phyloP scores from a whole-genome alignment of 2,797 vertebrate genomes.

The Notamacropus eugenii region DNA sequence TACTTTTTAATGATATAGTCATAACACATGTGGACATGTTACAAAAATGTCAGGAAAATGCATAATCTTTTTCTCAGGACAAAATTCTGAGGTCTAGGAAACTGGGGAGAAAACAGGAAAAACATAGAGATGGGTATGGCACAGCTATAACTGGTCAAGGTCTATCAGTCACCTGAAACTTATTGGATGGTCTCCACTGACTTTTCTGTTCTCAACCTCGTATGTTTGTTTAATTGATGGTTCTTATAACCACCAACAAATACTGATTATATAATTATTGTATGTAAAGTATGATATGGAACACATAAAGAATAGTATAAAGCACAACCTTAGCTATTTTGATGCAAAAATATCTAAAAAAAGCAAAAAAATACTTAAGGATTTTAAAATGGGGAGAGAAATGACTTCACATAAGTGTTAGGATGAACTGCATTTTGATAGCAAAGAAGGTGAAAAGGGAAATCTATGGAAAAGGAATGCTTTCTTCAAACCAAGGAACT shows the following conservation, averaged over 20 bases:
- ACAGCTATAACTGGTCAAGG: background rate
- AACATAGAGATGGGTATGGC: background rate
- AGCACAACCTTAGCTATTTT: background rate
- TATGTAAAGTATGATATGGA: background rate
- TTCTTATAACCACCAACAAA: background rate
- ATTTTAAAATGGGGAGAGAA: background rate
- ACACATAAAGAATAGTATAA: background rate
- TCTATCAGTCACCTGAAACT: background rate
- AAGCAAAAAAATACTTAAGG: background rate
- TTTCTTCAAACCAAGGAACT: background rate
- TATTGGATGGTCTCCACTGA: background rate
- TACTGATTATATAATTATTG: conserved; percentile 2
- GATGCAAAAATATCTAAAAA: background rate
- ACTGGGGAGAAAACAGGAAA: background rate
- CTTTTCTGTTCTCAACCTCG: background rate
- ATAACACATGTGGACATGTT: background rate
- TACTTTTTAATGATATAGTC: background rate
- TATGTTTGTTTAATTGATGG: background rate
- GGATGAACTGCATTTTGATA: background rate
- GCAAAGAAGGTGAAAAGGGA: background rate
- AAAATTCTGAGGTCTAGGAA: background rate
- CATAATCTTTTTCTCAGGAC: background rate
- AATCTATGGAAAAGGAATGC: background rate
- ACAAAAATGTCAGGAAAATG: conserved; percentile 1
- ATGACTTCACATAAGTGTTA: background rate